A percentile compares a stretch with the other conserved stretches of the same genome.
Conservation (phyloP, 2,888 invertebrate genomes). For the Cepaea hortensis region DNA sequence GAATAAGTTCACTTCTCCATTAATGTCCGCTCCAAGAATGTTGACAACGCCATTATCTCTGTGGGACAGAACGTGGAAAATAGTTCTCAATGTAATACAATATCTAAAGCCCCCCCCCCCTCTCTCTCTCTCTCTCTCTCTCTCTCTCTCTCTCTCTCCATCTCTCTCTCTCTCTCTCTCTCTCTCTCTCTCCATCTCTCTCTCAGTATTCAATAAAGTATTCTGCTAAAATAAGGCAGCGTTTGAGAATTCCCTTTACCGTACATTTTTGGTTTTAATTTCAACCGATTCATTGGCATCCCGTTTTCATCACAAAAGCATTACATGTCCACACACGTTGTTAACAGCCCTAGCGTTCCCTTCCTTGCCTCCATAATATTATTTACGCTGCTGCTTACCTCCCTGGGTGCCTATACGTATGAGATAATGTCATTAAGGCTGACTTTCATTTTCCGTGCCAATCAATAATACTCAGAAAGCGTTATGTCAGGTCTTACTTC, state of each 20-base stretch:
- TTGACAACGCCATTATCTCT: too few relatives aligned
- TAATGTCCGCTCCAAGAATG: too few relatives aligned
- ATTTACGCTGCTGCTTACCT: background rate
- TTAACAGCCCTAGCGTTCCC: background rate
- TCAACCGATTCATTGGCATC: too few relatives aligned
- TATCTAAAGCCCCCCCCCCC: background rate
- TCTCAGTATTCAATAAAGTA: too few relatives aligned
- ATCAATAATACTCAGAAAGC: background rate
- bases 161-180: background rate
- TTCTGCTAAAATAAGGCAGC: too few relatives aligned
- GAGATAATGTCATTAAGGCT: background rate
- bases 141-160: too few relatives aligned
- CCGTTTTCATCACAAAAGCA: background rate
- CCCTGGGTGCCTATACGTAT: background rate
- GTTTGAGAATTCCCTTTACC: too few relatives aligned
- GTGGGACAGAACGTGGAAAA: too few relatives aligned
- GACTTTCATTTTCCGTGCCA: background rate
- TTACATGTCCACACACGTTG: background rate
- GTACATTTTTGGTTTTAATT: too few relatives aligned
- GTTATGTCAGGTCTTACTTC: too few relatives aligned
- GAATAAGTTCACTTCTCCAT: too few relatives aligned
- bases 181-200: background rate
- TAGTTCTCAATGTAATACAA: too few relatives aligned
- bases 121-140: background rate
- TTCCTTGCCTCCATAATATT: background rate